Base-by-base conservation (phyloP, 92 coral and sea anemone species). In the Siderastrea radians region DNA sequence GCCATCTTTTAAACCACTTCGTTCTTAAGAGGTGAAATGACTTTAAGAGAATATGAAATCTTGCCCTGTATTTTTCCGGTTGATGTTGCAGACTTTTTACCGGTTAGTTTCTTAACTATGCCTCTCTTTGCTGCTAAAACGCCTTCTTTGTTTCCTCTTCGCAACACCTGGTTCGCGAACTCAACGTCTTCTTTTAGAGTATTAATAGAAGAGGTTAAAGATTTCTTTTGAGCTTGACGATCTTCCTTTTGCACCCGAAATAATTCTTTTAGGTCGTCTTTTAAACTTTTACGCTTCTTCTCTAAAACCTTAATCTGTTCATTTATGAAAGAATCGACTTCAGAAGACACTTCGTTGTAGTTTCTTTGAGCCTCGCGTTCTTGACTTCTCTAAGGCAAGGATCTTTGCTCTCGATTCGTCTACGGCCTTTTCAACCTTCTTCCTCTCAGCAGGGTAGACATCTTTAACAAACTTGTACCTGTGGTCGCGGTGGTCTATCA, bases 401-500 rank as follows among this genome's bases (percentile, higher is more conserved):
- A 69, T 69, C 6, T 69, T 44, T 8, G 49, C 74, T 2, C 4
- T 16, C 1, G 51, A 8, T 69, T 48, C 53, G 2, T 69, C 9
- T 2, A 69, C 74, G 17, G 51, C 15, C 13, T 69, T 48, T 11
- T 44, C 17, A 1, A 69, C 10, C 19, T 69, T 64, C 51, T 69
- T 69, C 51, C 38, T 69, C 14, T 69, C 74, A 44, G 74, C 17
- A 8, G 74, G 74, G 17, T 44, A 69, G 17, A 69, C 19, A 7
- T 69, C 53, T 19, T 44, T 48, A 5, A 69, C 16, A 69, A 69
- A 48, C 74, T 69, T 48, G 51, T 69, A 69, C 15, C 14, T 43
- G 74, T 69, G 74, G 49, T 38, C 47, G 53, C 74, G 51, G 19
- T 69, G 74, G 38, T 69, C 74, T 6, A 44, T 69, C 51, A 69